Percentiles rank a stretch among this genome's conserved stretches.
Conservation (phyloP, 2,113 vertebrate genomes). For the Anhinga rufa region DNA sequence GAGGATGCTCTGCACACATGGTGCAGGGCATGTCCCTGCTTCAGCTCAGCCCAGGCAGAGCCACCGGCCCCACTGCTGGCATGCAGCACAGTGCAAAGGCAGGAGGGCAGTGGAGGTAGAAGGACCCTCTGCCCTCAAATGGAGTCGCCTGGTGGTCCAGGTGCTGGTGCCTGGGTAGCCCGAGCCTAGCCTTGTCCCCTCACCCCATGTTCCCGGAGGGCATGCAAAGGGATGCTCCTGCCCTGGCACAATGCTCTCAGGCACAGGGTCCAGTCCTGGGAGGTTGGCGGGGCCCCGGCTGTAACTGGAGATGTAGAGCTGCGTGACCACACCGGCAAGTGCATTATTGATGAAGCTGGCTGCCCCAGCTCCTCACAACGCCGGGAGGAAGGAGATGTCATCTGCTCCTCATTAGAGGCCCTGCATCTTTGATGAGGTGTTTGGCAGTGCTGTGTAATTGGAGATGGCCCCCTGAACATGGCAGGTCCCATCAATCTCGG, state of each 20-base stretch:
- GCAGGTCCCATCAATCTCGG: constrained; percentile 55
- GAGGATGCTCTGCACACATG: background rate
- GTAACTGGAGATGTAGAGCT: constrained; percentile 24
- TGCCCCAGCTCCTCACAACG: background rate
- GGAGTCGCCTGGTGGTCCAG: too few relatives aligned
- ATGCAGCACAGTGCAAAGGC: background rate
- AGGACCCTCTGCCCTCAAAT: background rate
- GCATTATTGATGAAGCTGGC: constrained; percentile 60
- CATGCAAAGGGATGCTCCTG: background rate
- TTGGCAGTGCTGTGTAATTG: constrained; percentile 1
- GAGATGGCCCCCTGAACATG: constrained; percentile 20
- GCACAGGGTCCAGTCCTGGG: rapidly evolving
- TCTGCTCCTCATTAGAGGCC: constrained; percentile 50
- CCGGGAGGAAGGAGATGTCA: constrained; percentile 16
- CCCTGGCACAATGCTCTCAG: rapidly evolving
- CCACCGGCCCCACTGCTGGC: background rate
- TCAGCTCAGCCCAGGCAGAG: background rate
- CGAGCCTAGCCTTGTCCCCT: background rate
- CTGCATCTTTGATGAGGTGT: constrained; percentile 62
- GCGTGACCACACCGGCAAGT: background rate
- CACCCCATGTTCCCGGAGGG: background rate
- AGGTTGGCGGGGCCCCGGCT: background rate
- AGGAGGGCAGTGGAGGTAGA: background rate
- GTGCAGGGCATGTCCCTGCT: background rate
- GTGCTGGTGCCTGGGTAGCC: background rate